phyloP scores from a whole-genome alignment of 2,888 invertebrate species.

The Yponomeuta evonymella region DNA sequence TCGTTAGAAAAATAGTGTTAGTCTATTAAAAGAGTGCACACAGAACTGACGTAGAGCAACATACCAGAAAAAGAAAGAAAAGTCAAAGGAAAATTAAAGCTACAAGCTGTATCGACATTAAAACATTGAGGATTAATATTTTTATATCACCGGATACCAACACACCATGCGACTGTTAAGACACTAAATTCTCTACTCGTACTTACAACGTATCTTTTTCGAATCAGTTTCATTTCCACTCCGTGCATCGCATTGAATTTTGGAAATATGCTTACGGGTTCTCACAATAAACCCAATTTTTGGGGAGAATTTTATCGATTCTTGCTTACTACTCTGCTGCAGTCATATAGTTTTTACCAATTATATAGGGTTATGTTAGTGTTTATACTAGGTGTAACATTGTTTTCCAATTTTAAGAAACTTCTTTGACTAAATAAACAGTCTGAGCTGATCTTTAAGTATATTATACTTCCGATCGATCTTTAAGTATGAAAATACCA shows the following conservation, averaged over 20 bases:
- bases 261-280: constrained; percentile 40
- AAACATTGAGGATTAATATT: constrained; percentile 5
- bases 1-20: constrained; percentile 26
- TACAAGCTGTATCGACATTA: constrained; percentile 40
- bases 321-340: constrained; percentile 59
- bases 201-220: constrained; percentile 54
- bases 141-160: constrained; percentile 34
- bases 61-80: constrained; percentile 52
- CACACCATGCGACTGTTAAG: constrained; percentile 65
- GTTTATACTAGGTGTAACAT: constrained; percentile 28
- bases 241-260: constrained; percentile 45
- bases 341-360: constrained; percentile 54
- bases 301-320: constrained; percentile 50
- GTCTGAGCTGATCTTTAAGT: neutral
- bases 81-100: constrained; percentile 32
- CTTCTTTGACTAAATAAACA: neutral
- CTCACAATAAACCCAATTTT: constrained; percentile 66
- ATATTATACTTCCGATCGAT: neutral
- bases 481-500: neutral
- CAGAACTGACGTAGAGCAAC: constrained; percentile 54
- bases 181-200: constrained; percentile 54
- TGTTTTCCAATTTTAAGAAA: constrained; percentile 50
- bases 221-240: constrained; percentile 35
- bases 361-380: constrained; percentile 63
- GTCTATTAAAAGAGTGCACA: constrained; percentile 39